These are phyloP conservation scores for Oncorhynchus mykiss DNA, from an alignment of 2,113 vertebrate species.

Conservation along the genomic window DNA sequence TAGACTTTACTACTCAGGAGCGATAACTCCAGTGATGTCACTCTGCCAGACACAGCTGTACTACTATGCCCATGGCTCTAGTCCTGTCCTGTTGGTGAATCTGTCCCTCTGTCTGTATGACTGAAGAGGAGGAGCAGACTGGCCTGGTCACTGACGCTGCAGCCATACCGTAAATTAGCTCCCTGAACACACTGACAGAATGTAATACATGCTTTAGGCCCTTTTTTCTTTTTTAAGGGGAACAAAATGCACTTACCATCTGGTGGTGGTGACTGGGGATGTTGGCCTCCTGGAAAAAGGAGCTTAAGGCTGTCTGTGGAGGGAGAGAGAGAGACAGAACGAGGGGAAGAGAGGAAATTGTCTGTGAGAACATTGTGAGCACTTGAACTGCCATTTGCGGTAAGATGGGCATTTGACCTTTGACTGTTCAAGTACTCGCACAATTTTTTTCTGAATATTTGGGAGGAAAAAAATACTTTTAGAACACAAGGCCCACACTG, in stretches of 20 bases:
- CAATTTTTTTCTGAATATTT: too few relatives aligned
- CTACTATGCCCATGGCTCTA: not conserved
- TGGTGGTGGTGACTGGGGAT: slow-evolving; percentile 84
- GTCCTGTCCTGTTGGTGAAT: slow-evolving; percentile 15
- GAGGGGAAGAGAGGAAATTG: not conserved
- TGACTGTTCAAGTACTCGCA: too few relatives aligned
- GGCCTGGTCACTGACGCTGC: not conserved
- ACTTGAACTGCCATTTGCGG: not conserved
- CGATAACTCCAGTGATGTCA: too few relatives aligned
- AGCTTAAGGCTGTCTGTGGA: slow-evolving; percentile 85
- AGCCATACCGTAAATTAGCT: not conserved
- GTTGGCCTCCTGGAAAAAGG: slow-evolving; percentile 90
- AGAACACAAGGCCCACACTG: too few relatives aligned
- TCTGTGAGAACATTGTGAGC: not conserved
- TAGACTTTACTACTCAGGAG: too few relatives aligned
- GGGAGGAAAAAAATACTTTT: too few relatives aligned
- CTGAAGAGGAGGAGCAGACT: too few relatives aligned
- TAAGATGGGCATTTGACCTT: too few relatives aligned
- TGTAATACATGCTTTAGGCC: not conserved
- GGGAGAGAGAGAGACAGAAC: slow-evolving; percentile 24
- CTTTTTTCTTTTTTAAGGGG: not conserved
- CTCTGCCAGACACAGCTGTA: slow-evolving; percentile 4
- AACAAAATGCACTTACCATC: slow-evolving; percentile 81
- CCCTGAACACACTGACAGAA: slow-evolving; percentile 21
- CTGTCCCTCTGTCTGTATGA: slow-evolving; percentile 3